phyloP scores from a whole-genome alignment of 2,888 invertebrate species.

The Watsonalla binaria region DNA sequence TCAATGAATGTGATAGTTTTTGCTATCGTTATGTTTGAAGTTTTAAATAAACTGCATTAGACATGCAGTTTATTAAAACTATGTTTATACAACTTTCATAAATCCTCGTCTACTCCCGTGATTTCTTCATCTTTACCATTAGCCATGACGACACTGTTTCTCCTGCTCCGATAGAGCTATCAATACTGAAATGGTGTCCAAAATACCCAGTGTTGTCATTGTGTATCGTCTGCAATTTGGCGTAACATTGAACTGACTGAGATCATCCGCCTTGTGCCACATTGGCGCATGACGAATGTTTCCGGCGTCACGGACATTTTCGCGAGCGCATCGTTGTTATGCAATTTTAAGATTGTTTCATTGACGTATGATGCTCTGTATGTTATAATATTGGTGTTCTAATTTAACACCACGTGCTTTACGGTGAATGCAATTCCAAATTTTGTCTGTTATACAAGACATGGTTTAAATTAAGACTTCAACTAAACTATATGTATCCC shows the following conservation, averaged over 20 bases:
- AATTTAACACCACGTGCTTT: too few species aligned
- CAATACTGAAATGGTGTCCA: conserved; percentile 31
- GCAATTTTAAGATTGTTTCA: too few species aligned
- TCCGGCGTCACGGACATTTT: conserved; percentile 31
- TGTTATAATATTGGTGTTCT: too few species aligned
- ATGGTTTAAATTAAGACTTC: too few species aligned
- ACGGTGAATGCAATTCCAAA: too few species aligned
- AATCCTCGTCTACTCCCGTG: conserved; percentile 11
- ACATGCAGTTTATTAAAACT: too few species aligned
- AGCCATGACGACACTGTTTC: conserved; percentile 2
- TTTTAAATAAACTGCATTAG: too few species aligned
- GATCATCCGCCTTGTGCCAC: conserved; percentile 58
- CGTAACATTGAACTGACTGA: conserved; percentile 51
- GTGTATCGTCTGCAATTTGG: conserved; percentile 9
- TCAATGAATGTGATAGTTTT: too few species aligned
- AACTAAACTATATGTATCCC: too few species aligned
- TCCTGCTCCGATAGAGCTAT: conserved; percentile 6
- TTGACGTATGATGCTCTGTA: too few species aligned
- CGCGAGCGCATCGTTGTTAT: background rate
- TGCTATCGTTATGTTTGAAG: too few species aligned
- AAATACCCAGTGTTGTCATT: conserved; percentile 47
- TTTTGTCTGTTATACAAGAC: too few species aligned
- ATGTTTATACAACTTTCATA: conserved; percentile 5
- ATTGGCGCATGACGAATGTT: conserved; percentile 33
- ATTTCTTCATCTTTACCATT: conserved; percentile 5